Base-by-base conservation (phyloP, 2,797 vertebrate genomes). In the Myripristis jacobus region DNA sequence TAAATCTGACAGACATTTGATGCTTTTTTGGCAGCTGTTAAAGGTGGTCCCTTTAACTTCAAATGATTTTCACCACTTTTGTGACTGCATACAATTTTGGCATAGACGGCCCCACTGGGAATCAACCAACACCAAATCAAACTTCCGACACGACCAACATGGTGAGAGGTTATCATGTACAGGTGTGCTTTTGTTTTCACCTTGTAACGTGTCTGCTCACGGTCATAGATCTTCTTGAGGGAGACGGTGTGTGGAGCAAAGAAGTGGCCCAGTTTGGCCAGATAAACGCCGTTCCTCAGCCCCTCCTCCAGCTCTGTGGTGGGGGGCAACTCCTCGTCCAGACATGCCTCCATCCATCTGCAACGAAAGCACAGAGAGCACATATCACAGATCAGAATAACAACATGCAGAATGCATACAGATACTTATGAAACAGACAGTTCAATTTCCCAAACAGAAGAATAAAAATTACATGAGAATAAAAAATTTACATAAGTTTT, bases 281-380 rank as follows among this genome's bases (percentile, higher is more conserved):
- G 90, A 73, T 98, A 98, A 51, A 99, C 98, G 2, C 98, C 98
- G 1, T 99, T 99, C 65, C 98, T 93, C 46, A 99, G 83, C 1
- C 98, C 97, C 81, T 99, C 98, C 84, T 99, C 98, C 73, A 99
- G 93, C 78, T 99, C 98, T 0, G 98, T 99, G 47, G 98, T 99
- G 36, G 96, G 96, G 0, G 98, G 98, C 52, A 99, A 71, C 41
- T 98, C 97, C 87, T 99, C 98, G 16, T 96, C 96, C 24, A 99
- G 92, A 83, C 98, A 99, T 0, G 97, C 98, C 88, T 99, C 98
- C 94, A 99, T 99, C 98, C 98, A 99, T 36, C 98, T 99, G 85
- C 11, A 36, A 2, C 41, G 7, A 66, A 12, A 61, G 29, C 21
- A 70, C 15, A 54, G 22, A 2, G 31, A 6, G 43, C 18, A 10